Evolutionary conservation across 2,113 vertebrate genomes (phyloP).

Genomic region (Athene noctua): DNA sequence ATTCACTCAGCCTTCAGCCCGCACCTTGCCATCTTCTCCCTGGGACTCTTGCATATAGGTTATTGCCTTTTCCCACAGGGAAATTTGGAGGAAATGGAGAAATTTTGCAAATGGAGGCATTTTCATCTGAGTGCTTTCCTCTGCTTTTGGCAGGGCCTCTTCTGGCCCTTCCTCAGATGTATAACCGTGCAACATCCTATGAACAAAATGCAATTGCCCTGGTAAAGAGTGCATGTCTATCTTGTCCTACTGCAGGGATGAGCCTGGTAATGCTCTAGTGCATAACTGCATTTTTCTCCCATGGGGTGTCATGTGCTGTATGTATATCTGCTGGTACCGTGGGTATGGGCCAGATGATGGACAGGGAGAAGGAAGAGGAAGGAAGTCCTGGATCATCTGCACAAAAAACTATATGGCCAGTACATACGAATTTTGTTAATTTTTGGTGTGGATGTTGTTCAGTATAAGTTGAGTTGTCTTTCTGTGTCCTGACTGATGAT

Average conservation of each 20-base stretch:
- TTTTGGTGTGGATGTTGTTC: neutral
- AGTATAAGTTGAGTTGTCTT: neutral
- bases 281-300: neutral
- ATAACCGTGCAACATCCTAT: neutral
- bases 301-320: rapidly evolving
- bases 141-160: neutral
- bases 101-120: neutral
- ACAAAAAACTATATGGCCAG: neutral
- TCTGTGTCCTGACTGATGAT: neutral
- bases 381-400: neutral
- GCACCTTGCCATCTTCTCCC: neutral
- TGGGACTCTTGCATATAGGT: neutral
- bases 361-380: neutral
- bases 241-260: neutral
- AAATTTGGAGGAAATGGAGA: neutral
- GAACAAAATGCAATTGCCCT: neutral
- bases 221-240: neutral
- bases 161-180: neutral
- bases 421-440: neutral
- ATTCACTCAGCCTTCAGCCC: neutral
- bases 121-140: neutral
- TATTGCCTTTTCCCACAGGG: neutral
- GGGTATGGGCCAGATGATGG: neutral
- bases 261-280: neutral
- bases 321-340: neutral